A percentile compares a stretch with the other conserved stretches of the same genome.
These are phyloP conservation scores for Rhamnusium bicolor DNA, from an alignment of 2,888 invertebrate genomes.

Conservation along the genomic window DNA sequence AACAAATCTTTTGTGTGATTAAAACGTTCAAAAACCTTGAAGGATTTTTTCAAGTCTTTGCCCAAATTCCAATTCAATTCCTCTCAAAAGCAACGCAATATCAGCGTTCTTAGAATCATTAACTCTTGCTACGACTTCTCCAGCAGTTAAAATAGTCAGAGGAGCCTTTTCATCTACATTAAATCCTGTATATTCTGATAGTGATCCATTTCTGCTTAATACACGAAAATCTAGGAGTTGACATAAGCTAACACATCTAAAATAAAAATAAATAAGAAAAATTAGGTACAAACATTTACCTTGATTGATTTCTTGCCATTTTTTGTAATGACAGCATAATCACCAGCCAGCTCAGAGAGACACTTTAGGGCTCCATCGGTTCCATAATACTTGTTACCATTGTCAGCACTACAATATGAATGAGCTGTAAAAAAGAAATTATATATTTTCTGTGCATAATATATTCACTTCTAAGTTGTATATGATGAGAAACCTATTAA, in stretches of 20 bases:
- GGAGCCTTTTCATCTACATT: conserved; percentile 74
- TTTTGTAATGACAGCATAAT: conserved; percentile 75
- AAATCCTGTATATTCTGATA: conserved; percentile 72
- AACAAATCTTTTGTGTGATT: conserved; percentile 73
- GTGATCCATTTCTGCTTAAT: conserved; percentile 76
- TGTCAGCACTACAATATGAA: conserved; percentile 72
- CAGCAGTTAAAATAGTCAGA: conserved; percentile 75
- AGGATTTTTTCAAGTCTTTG: conserved; percentile 69
- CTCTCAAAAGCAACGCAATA: conserved; percentile 57
- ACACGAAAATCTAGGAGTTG: conserved; percentile 70
- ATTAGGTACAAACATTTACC: conserved; percentile 12
- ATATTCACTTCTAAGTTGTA: too few species aligned
- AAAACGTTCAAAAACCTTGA: conserved; percentile 76
- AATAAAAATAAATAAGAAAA: neutral
- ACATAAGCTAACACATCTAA: conserved; percentile 42
- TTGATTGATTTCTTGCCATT: conserved; percentile 53
- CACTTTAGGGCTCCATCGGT: conserved; percentile 77
- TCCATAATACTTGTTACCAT: conserved; percentile 74
- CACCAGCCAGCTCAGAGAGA: conserved; percentile 72
- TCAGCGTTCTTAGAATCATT: conserved; percentile 60
- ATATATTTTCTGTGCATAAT: too few species aligned
- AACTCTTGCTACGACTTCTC: conserved; percentile 75
- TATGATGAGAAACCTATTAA: too few species aligned
- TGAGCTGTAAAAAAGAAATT: conserved; percentile 47
- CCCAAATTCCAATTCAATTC: conserved; percentile 63